These are phyloP conservation scores for Lophius americanus DNA, from an alignment of 2,797 vertebrate species.

Conservation along the genomic window DNA sequence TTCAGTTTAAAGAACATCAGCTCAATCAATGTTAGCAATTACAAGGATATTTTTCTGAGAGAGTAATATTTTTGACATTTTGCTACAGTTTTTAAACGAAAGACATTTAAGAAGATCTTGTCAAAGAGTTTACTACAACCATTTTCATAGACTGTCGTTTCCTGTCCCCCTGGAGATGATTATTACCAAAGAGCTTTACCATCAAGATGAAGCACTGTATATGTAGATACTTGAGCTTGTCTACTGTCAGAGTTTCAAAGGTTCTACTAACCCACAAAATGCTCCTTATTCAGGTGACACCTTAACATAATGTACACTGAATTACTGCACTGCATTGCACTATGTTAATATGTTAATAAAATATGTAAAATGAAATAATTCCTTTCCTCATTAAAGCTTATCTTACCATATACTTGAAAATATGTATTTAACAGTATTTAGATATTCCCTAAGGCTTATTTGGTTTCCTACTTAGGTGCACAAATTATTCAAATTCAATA, in stretches of 20 bases:
- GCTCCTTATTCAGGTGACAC: constrained; percentile 58
- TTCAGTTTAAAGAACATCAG: background rate
- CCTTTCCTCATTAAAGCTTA: background rate
- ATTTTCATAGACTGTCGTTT: constrained; percentile 4
- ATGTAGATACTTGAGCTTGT: constrained; percentile 22
- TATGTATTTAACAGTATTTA: background rate
- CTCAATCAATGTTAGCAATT: constrained; percentile 15
- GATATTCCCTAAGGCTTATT: background rate
- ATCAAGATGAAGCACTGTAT: constrained; percentile 28
- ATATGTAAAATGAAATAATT: constrained; percentile 46
- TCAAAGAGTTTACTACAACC: background rate
- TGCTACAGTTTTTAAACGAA: background rate
- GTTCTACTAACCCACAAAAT: constrained; percentile 32
- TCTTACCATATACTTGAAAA: background rate
- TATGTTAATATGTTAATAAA: constrained; percentile 6
- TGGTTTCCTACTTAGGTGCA: no score
- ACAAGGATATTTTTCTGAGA: constrained; percentile 2
- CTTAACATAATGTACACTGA: constrained; percentile 33
- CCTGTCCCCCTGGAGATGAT: constrained; percentile 1
- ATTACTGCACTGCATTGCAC: constrained; percentile 16
- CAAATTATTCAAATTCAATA: no score
- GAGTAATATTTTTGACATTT: constrained; percentile 10
- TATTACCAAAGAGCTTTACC: constrained; percentile 21
- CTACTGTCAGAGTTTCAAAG: constrained; percentile 47
- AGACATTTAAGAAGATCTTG: background rate